These are phyloP conservation scores for Uloborus plumipes DNA, from an alignment of 2,888 invertebrate species.

Conservation along the genomic window DNA sequence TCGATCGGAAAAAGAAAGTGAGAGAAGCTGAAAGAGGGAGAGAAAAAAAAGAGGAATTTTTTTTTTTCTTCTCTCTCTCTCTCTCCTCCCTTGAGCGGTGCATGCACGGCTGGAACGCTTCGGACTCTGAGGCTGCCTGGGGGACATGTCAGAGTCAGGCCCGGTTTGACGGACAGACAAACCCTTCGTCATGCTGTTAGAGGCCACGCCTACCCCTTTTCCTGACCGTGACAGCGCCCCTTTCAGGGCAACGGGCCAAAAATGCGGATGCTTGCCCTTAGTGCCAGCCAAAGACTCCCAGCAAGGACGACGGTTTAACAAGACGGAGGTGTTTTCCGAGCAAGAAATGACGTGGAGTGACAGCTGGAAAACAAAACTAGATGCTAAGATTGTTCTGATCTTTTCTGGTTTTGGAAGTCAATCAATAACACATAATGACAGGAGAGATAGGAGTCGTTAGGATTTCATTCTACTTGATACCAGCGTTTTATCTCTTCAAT, in stretches of 20 bases:
- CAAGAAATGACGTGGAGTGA: too few relatives aligned
- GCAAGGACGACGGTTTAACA: too few relatives aligned
- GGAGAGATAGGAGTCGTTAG: too few relatives aligned
- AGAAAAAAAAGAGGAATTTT: background rate
- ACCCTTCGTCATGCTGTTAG: slow-evolving; percentile 35
- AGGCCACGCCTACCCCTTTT: slow-evolving; percentile 37
- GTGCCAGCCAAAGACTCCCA: too few relatives aligned
- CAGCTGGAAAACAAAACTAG: too few relatives aligned
- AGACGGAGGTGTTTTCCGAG: too few relatives aligned
- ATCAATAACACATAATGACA: too few relatives aligned
- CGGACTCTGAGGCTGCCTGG: slow-evolving; percentile 15
- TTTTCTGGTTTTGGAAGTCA: too few relatives aligned
- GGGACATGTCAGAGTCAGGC: slow-evolving; percentile 47
- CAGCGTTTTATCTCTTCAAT: too few relatives aligned
- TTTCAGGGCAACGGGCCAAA: slow-evolving; percentile 14
- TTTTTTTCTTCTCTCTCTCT: background rate
- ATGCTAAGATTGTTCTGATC: too few relatives aligned
- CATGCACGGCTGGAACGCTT: background rate
- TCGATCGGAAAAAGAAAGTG: background rate
- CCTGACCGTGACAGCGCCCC: slow-evolving; percentile 39
- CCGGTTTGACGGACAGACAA: slow-evolving; percentile 34
- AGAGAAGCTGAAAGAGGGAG: background rate
- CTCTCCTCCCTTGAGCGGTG: too few relatives aligned
- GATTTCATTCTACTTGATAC: too few relatives aligned
- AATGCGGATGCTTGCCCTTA: slow-evolving; percentile 13